Conservation (phyloP, 2,113 vertebrate species). For the Hyperoodon ampullatus region DNA sequence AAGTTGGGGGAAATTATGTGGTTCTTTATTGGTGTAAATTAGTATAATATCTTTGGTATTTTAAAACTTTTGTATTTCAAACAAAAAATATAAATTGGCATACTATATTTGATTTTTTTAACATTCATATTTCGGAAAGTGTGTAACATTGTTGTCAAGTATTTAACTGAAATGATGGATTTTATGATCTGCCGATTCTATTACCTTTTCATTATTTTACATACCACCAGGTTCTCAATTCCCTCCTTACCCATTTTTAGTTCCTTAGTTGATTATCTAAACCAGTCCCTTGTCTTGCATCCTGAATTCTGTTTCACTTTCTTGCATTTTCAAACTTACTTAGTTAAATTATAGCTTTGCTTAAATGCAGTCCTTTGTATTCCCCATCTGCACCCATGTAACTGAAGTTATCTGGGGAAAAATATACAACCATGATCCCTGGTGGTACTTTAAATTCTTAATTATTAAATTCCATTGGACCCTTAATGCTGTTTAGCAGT, state of each 20-base stretch:
- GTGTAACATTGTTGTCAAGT: background rate
- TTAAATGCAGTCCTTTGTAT: background rate
- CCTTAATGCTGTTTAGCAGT: background rate
- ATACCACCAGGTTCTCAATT: background rate
- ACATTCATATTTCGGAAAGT: background rate
- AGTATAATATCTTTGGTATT: background rate
- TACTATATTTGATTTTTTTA: background rate
- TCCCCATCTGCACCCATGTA: background rate
- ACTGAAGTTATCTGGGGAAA: background rate
- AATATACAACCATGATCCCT: background rate
- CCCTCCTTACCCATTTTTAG: background rate
- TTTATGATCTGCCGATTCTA: background rate
- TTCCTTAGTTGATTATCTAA: background rate
- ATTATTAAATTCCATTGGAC: background rate
- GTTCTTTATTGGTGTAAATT: background rate
- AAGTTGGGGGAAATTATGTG: background rate
- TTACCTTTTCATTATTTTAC: background rate
- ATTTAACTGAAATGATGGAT: background rate
- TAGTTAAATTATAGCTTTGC: background rate
- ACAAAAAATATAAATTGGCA: background rate
- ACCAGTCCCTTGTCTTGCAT: background rate
- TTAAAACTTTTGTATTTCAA: background rate
- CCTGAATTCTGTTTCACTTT: background rate
- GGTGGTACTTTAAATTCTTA: background rate
- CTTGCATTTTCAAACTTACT: background rate